These are phyloP conservation scores for Zhengitettix transpicula DNA, from an alignment of 2,888 invertebrate species.

Conservation along the genomic window DNA sequence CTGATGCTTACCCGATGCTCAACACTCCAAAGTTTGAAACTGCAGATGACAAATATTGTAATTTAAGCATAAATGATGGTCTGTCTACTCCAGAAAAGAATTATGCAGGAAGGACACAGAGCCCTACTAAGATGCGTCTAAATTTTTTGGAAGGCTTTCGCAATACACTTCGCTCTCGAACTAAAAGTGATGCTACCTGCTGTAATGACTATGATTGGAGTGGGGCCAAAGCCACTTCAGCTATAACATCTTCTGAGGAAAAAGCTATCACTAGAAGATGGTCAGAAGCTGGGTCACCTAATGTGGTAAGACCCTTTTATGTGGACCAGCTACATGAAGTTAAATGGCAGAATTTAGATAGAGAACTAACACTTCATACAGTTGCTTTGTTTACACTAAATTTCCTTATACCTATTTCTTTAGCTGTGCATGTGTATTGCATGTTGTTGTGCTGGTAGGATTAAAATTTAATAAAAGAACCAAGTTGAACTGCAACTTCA, in stretches of 20 bases:
- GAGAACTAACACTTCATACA: no score
- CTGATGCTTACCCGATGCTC: background rate
- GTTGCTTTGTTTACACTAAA: no score
- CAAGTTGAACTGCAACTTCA: no score
- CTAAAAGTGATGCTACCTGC: conserved; percentile 27
- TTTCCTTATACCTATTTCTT: no score
- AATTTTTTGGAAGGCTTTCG: conserved; percentile 43
- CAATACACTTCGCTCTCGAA: conserved; percentile 36
- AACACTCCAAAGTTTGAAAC: background rate
- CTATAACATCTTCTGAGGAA: conserved; percentile 7
- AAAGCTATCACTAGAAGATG: conserved; percentile 26
- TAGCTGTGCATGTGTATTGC: no score
- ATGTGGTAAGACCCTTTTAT: conserved; percentile 6
- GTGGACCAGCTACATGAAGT: no score
- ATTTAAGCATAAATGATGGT: background rate
- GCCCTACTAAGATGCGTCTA: conserved; percentile 18
- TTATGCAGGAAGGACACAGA: conserved; percentile 23
- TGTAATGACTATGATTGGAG: conserved; percentile 7
- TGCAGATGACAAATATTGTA: background rate
- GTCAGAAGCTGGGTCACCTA: conserved; percentile 25
- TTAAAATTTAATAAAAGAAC: no score
- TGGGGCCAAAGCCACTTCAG: background rate
- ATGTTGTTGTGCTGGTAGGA: no score
- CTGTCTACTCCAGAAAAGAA: background rate
- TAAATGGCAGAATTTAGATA: no score